Conservation (phyloP, 1,140 invertebrate genomes). For the Nasonia giraulti region DNA sequence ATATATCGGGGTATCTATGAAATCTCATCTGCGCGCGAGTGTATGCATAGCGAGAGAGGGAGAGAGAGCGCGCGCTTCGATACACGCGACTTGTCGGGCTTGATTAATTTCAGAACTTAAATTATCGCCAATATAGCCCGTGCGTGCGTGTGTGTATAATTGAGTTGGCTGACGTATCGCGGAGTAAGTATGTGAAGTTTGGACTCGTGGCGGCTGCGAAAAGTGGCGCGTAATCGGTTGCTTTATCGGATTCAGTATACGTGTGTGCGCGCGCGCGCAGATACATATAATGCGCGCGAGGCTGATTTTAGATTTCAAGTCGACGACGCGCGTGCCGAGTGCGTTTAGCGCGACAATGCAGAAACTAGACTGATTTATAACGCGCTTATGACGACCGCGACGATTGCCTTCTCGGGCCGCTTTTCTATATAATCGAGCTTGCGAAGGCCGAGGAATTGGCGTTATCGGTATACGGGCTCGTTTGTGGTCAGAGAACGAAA, state of each 20-base stretch:
- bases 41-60: too few relatives aligned
- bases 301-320: neutral
- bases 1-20: slow-evolving; percentile 57
- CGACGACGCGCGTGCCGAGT: neutral
- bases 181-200: too few relatives aligned
- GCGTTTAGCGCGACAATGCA: neutral
- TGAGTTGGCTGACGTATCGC: slow-evolving; percentile 9
- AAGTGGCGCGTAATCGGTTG: neutral
- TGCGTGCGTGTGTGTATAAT: neutral
- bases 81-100: slow-evolving; percentile 16
- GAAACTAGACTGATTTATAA: slow-evolving; percentile 1
- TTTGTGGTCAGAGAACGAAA: too few relatives aligned
- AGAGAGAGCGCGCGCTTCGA: slow-evolving; percentile 6
- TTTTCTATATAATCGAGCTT: neutral
- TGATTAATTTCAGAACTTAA: slow-evolving; percentile 35
- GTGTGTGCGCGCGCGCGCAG: neutral
- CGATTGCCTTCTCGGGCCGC: neutral
- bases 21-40: slow-evolving; percentile 53
- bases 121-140: slow-evolving; percentile 9
- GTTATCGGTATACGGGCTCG: too few relatives aligned
- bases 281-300: neutral
- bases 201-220: too few relatives aligned
- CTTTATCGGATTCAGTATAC: neutral
- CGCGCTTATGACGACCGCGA: neutral
- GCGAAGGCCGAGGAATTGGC: neutral